Evolutionary conservation across 35 echinoderm and acorn worm species (phyloP).

Genomic region (Anneissia japonica): DNA sequence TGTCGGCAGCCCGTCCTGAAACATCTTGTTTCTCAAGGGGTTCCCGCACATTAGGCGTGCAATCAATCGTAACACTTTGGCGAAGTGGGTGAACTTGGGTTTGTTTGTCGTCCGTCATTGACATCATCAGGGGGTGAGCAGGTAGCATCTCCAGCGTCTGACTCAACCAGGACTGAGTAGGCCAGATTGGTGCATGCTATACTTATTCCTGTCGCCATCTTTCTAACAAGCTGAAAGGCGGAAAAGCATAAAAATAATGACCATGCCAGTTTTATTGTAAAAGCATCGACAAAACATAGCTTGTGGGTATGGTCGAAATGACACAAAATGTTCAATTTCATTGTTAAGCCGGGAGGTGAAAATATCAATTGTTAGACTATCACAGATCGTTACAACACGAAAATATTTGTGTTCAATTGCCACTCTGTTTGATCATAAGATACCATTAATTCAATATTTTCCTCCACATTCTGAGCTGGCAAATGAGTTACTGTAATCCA

Average conservation of each 20-base stretch:
- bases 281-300: slow-evolving; percentile 59
- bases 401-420: slow-evolving; percentile 9
- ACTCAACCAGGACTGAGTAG: slow-evolving; percentile 53
- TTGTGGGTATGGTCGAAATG: slow-evolving; percentile 60
- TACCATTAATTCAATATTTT: not conserved
- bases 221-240: slow-evolving; percentile 33
- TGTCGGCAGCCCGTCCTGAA: slow-evolving; percentile 28
- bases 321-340: slow-evolving; percentile 42
- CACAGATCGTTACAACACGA: slow-evolving; percentile 34
- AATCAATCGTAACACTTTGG: slow-evolving; percentile 9
- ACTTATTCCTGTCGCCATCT: slow-evolving; percentile 52
- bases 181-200: slow-evolving; percentile 48
- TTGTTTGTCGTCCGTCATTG: not conserved
- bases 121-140: slow-evolving; percentile 6
- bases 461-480: not conserved
- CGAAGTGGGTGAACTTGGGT: not conserved
- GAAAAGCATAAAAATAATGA: slow-evolving; percentile 56
- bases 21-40: slow-evolving; percentile 24
- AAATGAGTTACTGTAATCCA: not conserved
- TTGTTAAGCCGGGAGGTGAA: slow-evolving; percentile 60
- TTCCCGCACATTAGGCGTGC: slow-evolving; percentile 30
- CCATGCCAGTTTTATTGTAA: slow-evolving; percentile 45
- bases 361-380: slow-evolving; percentile 45
- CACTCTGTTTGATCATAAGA: not conserved
- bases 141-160: slow-evolving; percentile 30